Percentiles rank a stretch among this genome's conserved stretches.
Evolutionary conservation across 64 coral and sea anemone species (phyloP).

Genomic region (Astreopora myriophthalma): DNA sequence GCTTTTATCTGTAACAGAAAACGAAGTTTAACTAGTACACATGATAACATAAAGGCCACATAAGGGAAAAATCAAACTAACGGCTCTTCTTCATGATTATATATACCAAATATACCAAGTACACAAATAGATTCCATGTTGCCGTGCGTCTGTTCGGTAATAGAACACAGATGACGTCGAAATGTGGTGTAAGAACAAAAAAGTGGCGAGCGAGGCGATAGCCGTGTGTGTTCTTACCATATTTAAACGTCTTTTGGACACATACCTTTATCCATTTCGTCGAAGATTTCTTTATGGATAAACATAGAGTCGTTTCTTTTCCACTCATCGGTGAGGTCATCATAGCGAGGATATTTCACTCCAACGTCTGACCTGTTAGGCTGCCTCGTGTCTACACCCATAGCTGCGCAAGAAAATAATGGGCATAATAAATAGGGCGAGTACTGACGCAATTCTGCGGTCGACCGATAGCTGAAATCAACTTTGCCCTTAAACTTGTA

Average conservation of each 20-base stretch:
- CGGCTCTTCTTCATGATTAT: too few relatives aligned
- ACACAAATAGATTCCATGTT: too few relatives aligned
- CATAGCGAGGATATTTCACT: constrained; percentile 32
- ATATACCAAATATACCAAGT: too few relatives aligned
- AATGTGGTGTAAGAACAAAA: too few relatives aligned
- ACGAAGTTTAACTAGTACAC: background rate
- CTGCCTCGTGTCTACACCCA: constrained; percentile 31
- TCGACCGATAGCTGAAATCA: too few relatives aligned
- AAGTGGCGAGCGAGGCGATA: too few relatives aligned
- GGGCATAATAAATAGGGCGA: background rate
- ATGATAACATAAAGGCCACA: too few relatives aligned
- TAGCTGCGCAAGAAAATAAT: background rate
- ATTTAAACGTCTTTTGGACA: background rate
- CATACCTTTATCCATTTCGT: constrained; percentile 42
- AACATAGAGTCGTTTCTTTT: background rate
- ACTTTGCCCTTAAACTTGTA: too few relatives aligned
- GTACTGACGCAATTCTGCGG: background rate
- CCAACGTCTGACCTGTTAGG: background rate
- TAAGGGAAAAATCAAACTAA: too few relatives aligned
- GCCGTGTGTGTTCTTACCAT: background rate
- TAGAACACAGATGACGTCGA: too few relatives aligned
- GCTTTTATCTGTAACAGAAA: background rate
- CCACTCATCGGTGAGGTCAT: constrained; percentile 25
- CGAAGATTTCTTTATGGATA: constrained; percentile 21
- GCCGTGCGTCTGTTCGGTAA: too few relatives aligned